phyloP scores from a whole-genome alignment of 1,140 invertebrate genomes.

The Nasonia vitripennis region DNA sequence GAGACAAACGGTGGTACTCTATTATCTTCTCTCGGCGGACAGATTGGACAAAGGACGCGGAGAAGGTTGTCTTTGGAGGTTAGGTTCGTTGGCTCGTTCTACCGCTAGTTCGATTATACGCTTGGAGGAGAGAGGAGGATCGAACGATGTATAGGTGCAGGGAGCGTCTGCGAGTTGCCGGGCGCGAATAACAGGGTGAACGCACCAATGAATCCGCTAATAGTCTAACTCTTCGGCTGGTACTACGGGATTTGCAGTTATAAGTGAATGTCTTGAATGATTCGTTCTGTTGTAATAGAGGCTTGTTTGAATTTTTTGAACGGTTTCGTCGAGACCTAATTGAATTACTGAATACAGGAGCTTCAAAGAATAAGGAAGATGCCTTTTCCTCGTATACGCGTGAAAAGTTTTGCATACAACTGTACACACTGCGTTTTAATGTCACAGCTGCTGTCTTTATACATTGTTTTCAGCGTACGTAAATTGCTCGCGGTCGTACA shows the following conservation, averaged over 20 bases:
- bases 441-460: no score
- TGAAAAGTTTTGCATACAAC: not conserved
- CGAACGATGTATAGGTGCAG: not conserved
- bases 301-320: not conserved
- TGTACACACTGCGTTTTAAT: not conserved
- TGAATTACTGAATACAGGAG: no score
- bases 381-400: not conserved
- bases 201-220: not conserved
- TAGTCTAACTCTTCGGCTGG: not conserved
- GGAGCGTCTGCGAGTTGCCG: not conserved
- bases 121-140: not conserved
- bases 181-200: not conserved
- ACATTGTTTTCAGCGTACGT: no score
- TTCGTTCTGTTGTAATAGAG: not conserved
- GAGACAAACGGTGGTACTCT: slow-evolving; percentile 21
- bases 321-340: not conserved
- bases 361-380: no score
- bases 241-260: not conserved
- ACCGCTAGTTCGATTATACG: slow-evolving; percentile 20
- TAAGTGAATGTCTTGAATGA: not conserved
- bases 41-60: not conserved
- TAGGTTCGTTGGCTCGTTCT: not conserved
- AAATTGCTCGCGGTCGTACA: no score
- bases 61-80: not conserved
- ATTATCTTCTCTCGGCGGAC: slow-evolving; percentile 35